phyloP scores from a whole-genome alignment of 2,888 invertebrate genomes.

The Amitus sp. region DNA sequence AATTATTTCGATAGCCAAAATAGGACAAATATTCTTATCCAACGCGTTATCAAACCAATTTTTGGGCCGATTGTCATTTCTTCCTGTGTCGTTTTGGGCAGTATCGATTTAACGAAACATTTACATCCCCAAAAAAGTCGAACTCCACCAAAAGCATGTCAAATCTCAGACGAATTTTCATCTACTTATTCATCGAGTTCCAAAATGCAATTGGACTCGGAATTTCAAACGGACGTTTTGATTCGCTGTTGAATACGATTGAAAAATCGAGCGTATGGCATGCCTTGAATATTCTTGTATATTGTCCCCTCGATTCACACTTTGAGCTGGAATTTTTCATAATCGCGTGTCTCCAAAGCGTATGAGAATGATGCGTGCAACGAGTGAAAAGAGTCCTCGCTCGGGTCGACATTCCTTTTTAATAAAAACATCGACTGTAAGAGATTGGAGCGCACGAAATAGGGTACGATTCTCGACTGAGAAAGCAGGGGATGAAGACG shows the following conservation, averaged over 20 bases:
- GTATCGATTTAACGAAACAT: too few relatives aligned
- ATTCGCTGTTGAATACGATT: background rate
- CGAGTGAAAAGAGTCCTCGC: constrained; percentile 16
- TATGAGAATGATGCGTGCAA: constrained; percentile 11
- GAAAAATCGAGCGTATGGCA: background rate
- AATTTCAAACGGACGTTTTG: background rate
- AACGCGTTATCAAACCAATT: too few relatives aligned
- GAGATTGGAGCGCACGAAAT: constrained; percentile 9
- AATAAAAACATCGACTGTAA: constrained; percentile 20
- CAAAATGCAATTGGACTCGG: background rate
- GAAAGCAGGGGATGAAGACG: constrained; percentile 7
- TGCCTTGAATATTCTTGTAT: background rate
- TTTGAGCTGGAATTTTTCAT: constrained; percentile 18
- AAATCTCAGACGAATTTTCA: too few relatives aligned
- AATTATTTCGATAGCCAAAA: too few relatives aligned
- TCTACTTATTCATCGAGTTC: too few relatives aligned
- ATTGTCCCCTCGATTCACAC: constrained; percentile 2
- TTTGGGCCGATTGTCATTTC: too few relatives aligned
- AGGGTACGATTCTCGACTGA: constrained; percentile 5
- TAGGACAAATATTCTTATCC: too few relatives aligned
- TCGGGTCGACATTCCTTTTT: constrained; percentile 6
- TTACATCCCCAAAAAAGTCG: too few relatives aligned
- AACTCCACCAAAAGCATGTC: too few relatives aligned
- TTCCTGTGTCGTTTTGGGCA: too few relatives aligned
- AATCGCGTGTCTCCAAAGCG: constrained; percentile 11